Evolutionary conservation across 2,888 invertebrate species (phyloP).

Genomic region (Drosophila falleni): DNA sequence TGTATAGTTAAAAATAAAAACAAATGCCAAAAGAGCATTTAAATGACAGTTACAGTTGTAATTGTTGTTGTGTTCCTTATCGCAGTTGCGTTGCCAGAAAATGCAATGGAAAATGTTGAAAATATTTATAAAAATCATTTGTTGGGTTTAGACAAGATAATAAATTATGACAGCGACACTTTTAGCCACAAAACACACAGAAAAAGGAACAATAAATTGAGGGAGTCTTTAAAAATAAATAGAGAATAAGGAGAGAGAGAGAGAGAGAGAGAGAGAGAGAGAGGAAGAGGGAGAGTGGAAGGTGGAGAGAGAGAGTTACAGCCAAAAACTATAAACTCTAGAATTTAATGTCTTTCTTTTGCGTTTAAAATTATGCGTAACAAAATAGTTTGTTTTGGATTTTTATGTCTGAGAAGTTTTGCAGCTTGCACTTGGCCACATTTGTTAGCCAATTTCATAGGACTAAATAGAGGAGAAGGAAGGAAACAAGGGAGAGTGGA

Average conservation of each 20-base stretch:
- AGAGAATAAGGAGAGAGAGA: background rate
- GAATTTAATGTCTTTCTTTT: conserved; percentile 30
- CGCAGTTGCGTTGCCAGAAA: conserved; percentile 28
- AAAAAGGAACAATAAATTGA: conserved; percentile 10
- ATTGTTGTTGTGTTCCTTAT: conserved; percentile 35
- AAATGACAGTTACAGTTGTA: conserved; percentile 14
- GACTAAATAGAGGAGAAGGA: background rate
- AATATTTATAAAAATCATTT: conserved; percentile 41
- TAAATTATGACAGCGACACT: conserved; percentile 53
- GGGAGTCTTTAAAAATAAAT: background rate
- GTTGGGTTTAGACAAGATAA: conserved; percentile 38
- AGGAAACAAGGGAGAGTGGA: background rate
- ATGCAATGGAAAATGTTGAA: conserved; percentile 26
- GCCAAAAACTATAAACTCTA: conserved; percentile 28
- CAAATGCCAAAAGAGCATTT: conserved; percentile 2
- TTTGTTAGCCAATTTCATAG: conserved; percentile 46
- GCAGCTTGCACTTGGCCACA: conserved; percentile 49
- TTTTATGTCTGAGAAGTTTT: conserved; percentile 57
- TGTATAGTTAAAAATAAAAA: background rate
- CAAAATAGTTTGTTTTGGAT: conserved; percentile 36
- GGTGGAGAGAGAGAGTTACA: conserved; percentile 6
- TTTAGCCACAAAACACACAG: conserved; percentile 24
- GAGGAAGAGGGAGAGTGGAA: background rate
- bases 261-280: conserved; percentile 4
- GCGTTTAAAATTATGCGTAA: conserved; percentile 35